Conservation (phyloP, 1,140 invertebrate genomes). For the Pachyrhynchus sulphureomaculatus region DNA sequence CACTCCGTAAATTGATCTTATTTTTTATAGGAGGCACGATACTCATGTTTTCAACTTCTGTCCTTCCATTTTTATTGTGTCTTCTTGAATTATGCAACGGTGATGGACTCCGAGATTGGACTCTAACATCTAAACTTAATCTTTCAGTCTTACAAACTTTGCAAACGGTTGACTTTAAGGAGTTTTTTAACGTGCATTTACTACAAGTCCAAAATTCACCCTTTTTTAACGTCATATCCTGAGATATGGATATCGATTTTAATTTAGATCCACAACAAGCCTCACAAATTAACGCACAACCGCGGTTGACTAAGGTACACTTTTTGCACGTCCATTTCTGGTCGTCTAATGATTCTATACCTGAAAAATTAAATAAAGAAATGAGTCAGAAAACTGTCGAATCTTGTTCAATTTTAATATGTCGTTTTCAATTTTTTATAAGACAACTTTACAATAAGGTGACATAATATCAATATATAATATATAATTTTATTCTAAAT, state of each 20-base stretch:
- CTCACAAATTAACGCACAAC: constrained; percentile 68
- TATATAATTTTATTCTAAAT: no score
- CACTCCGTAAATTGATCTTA: constrained; percentile 34
- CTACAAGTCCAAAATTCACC: constrained; percentile 76
- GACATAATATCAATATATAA: no score
- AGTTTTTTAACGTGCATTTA: constrained; percentile 84
- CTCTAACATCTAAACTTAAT: constrained; percentile 33
- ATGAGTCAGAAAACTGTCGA: no score
- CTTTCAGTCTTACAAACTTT: constrained; percentile 68
- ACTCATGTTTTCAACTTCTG: constrained; percentile 1
- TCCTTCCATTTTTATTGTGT: constrained; percentile 5
- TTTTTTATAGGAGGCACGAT: constrained; percentile 6
- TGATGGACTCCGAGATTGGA: constrained; percentile 50
- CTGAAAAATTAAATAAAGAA: no score
- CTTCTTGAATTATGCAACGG: constrained; percentile 44
- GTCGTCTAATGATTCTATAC: constrained; percentile 34
- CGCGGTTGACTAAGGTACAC: constrained; percentile 81
- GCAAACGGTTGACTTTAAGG: constrained; percentile 67
- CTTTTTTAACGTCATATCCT: constrained; percentile 69
- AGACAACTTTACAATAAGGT: no score
- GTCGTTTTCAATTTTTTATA: no score
- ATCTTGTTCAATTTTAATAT: no score
- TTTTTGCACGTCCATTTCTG: constrained; percentile 82
- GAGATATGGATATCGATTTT: constrained; percentile 62
- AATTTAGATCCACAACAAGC: constrained; percentile 82